phyloP scores from a whole-genome alignment of 2,888 invertebrate species.

The Rhopalosiphum nymphaeae region DNA sequence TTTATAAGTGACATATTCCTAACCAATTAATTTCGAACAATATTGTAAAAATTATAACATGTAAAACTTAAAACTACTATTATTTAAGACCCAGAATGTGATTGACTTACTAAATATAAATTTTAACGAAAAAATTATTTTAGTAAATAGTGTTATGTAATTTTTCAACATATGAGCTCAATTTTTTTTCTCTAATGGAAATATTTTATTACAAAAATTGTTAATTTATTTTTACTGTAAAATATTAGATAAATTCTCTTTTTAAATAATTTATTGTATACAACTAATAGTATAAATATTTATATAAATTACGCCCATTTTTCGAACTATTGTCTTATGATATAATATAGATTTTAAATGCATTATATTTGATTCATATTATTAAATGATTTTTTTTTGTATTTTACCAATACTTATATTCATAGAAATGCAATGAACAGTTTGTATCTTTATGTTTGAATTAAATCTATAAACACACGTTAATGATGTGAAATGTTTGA shows the following conservation, averaged over 20 bases:
- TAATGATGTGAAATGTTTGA: not conserved
- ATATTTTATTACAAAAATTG: not conserved
- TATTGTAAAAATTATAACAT: not conserved
- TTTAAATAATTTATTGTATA: not conserved
- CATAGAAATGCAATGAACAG: not conserved
- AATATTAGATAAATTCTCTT: not conserved
- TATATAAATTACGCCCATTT: not conserved
- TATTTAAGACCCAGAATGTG: fast-evolving
- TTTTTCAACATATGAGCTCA: not conserved
- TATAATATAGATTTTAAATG: not conserved
- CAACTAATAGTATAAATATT: not conserved
- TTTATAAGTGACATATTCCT: not conserved
- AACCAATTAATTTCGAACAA: not conserved
- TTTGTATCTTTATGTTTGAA: not conserved
- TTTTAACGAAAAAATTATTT: not conserved
- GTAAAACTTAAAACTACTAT: not conserved
- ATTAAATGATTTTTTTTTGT: not conserved
- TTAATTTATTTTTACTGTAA: not conserved
- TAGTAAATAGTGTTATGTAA: not conserved
- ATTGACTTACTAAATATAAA: not conserved
- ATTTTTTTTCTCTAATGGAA: not conserved
- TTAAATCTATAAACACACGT: not conserved
- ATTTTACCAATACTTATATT: not conserved
- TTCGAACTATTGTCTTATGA: not conserved
- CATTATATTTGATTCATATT: not conserved